Base-by-base conservation (phyloP, 2,797 vertebrate species). In the Rhinogobio ventralis region DNA sequence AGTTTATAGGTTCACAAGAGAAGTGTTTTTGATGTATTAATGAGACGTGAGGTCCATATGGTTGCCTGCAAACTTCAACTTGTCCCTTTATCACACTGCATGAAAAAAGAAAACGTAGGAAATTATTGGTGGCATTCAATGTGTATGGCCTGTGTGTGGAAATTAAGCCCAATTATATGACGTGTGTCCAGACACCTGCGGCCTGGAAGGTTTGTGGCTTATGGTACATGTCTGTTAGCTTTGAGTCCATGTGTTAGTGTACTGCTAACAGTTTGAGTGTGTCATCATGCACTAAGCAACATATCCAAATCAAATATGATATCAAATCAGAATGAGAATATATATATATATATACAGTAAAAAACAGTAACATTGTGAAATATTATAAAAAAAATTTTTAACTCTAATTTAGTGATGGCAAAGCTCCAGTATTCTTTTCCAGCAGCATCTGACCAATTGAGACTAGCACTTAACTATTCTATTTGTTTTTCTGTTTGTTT, bases 11-110 rank as follows among this genome's bases (percentile, higher is more conserved):
- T 67, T 86, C 66, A 64, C 23, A 57, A 72, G 89, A 82, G 53
- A 81, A 78, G 51, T 46, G n/a, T 60, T 71, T 89, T 89, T 86
- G 82, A 88, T 84, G 79, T 49, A 69, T 53, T 79, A 79, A 72
- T 84, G 76, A 86, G 66, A 71, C 67, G 78, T 55, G 25, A 23
- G 74, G 64, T 51, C 82, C 77, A 82, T 79, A 74, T 83, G 69
- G 62, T 33, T 83, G 66, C 85, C 64, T 57, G 71, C 20, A 64
- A 45, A 55, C 30, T 33, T 88, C 84, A 91, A 81, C 89, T 80
- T 13, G 10, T 51, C 81, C 87, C 87, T 89, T 84, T 85, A 91
- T 75, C 86, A 83, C n/a, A 45, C 55, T 7, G 36, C 7, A 25
- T 17, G n/a, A 45, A 77, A 77, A 77, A 4, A n/a, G 14, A 42